Base-by-base conservation (phyloP, 2,113 vertebrate genomes). In the Mastomys coucha region DNA sequence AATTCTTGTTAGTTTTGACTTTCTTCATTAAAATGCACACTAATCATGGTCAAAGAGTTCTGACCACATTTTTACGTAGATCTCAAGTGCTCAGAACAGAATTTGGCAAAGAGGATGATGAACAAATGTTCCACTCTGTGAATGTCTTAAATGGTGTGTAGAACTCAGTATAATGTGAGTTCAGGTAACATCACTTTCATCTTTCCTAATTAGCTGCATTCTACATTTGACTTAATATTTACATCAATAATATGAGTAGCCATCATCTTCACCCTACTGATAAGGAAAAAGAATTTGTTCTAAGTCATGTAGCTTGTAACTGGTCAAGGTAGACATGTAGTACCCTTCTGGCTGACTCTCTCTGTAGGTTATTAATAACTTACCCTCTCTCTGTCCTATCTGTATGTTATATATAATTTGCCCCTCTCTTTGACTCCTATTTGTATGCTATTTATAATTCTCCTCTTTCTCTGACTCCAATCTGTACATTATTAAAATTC, bases 141-240 rank as follows among this genome's bases (percentile, higher is more conserved):
- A 77, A 51, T 36, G 0, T 76, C 58, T 91, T 86, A 72, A 60
- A 42, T 51, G 42, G 63, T 36, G 39, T 60, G 73, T 0, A 51
- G 33, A 86, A 72, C 72, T 53, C 45, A 42, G 36, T 49, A n/a
- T 86, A 78, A 91, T 56, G 5, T 87, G 14, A 87, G 1, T 26
- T 88, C 3, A 42, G 33, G 1, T 36, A 51, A 45, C 70, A 93
- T 36, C 36, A 0, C 20, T 51, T 91, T 82, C 14, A 9, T 58
- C 60, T 73, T 94, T 90, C 42, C 58, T 58, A 58, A 58, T 93
- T 28, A 92, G 36, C 12, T 77, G 2, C 1, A 45, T 92, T 95
- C 91, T 42, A 94, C 1, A n/a, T 19, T 85, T n/a, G 28, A 69
- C 70, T 70, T 89, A 58, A 45, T 53, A 91, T 93, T 97, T 94